A percentile compares a stretch with the other conserved stretches of the same genome.
These are phyloP conservation scores for Manis crassicaudata DNA, from an alignment of 2,797 vertebrate genomes.

Conservation along the genomic window DNA sequence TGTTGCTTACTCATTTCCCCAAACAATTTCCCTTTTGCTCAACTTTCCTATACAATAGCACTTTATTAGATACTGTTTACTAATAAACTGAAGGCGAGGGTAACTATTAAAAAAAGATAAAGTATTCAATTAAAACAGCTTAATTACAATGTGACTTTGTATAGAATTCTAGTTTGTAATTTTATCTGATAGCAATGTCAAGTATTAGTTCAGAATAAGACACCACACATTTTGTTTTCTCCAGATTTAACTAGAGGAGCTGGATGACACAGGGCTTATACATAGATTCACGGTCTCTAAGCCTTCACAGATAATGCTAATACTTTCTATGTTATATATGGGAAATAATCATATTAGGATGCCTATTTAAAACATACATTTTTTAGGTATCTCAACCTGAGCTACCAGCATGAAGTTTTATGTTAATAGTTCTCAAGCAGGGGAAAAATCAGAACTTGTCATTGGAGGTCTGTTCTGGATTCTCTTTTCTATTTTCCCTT, in stretches of 20 bases:
- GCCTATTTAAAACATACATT: background rate
- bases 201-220: slow-evolving; percentile 40
- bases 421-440: background rate
- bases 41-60: slow-evolving; percentile 35
- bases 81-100: slow-evolving; percentile 64
- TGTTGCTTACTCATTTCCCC: slow-evolving; percentile 46
- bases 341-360: background rate
- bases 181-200: slow-evolving; percentile 28
- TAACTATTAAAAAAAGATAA: slow-evolving; percentile 64
- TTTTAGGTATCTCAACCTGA: background rate
- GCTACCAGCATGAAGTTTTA: background rate
- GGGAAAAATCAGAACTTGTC: background rate
- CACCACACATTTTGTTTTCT: background rate
- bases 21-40: slow-evolving; percentile 48
- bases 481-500: background rate
- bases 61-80: slow-evolving; percentile 61
- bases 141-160: slow-evolving; percentile 65
- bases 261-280: background rate
- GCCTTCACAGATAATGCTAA: background rate
- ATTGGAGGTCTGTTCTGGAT: background rate
- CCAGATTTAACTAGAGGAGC: background rate
- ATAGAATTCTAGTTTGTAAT: slow-evolving; percentile 39
- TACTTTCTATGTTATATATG: background rate
- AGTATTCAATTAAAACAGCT: slow-evolving; percentile 60
- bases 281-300: background rate